Percentiles rank a stretch among this genome's conserved stretches.
phyloP scores from a whole-genome alignment of 2,113 vertebrate genomes.

The Rhegmatorhina hoffmannsi region DNA sequence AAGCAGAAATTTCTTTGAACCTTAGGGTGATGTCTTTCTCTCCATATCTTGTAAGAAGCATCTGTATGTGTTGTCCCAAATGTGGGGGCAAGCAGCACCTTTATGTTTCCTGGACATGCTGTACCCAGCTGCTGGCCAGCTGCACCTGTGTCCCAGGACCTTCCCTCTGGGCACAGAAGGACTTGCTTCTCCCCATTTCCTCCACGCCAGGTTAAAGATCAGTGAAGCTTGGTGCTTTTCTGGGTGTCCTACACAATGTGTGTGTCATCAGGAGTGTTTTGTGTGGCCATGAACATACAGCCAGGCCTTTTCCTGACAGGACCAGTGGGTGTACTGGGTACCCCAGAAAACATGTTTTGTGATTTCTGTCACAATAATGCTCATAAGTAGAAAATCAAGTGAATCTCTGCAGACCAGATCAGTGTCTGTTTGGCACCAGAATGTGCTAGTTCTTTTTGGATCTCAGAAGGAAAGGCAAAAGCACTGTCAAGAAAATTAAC shows the following conservation, averaged over 20 bases:
- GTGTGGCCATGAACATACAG: constrained; percentile 55
- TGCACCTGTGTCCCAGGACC: constrained; percentile 71
- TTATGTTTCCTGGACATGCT: constrained; percentile 80
- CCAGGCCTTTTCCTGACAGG: constrained; percentile 72
- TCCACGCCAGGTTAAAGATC: constrained; percentile 75
- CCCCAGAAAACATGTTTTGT: constrained; percentile 80
- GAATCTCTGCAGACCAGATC: constrained; percentile 57
- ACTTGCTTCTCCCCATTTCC: constrained; percentile 68
- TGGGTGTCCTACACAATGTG: constrained; percentile 78
- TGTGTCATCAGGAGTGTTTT: constrained; percentile 68
- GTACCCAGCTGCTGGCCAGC: not conserved
- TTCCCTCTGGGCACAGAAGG: constrained; percentile 76
- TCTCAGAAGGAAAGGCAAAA: not conserved
- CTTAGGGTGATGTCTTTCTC: not conserved
- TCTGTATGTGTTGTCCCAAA: not conserved
- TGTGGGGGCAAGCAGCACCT: constrained; percentile 75
- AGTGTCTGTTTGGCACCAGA: not conserved
- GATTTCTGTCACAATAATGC: constrained; percentile 54
- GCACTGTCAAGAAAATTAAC: not conserved
- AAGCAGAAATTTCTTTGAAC: not conserved
- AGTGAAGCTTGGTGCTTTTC: constrained; percentile 63
- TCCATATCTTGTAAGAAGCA: not conserved
- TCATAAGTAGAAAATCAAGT: constrained; percentile 5
- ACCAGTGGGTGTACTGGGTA: constrained; percentile 71
- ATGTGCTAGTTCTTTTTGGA: not conserved